Conservation (phyloP, 2,888 invertebrate species). For the Salpingus planirostris region DNA sequence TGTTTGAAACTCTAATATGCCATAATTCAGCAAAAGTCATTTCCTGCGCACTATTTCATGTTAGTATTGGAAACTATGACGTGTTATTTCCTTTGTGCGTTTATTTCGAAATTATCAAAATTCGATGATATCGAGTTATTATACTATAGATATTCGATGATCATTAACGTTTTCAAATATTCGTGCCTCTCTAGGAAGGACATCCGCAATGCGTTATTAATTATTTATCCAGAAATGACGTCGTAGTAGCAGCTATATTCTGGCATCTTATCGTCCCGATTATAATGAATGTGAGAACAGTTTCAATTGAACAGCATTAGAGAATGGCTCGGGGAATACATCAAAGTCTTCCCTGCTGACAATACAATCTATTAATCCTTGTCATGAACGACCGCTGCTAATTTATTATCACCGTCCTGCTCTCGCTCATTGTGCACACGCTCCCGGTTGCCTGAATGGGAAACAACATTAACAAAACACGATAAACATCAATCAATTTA, state of each 20-base stretch:
- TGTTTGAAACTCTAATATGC: no score
- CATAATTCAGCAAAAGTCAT: no score
- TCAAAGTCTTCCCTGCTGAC: slow-evolving; percentile 40
- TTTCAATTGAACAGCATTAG: slow-evolving; percentile 37
- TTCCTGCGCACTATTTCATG: no score
- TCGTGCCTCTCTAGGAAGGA: no score
- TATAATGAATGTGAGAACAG: slow-evolving; percentile 40
- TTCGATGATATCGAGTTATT: no score
- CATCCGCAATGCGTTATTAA: slow-evolving; percentile 12
- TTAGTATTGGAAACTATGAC: no score
- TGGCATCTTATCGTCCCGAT: slow-evolving; percentile 21
- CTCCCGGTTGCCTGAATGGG: slow-evolving; percentile 29
- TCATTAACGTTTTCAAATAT: no score
- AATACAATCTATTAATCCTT: slow-evolving; percentile 42
- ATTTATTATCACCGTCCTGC: slow-evolving; percentile 36
- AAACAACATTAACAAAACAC: slow-evolving; percentile 34
- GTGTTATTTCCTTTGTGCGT: no score
- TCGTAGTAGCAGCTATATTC: slow-evolving; percentile 2
- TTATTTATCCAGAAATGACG: slow-evolving; percentile 10
- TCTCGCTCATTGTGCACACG: slow-evolving; percentile 20
- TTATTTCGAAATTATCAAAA: no score
- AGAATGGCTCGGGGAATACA: slow-evolving; percentile 35
- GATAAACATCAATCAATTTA: slow-evolving; percentile 35
- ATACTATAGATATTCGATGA: no score
- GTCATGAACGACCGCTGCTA: slow-evolving; percentile 38